A percentile compares a stretch with the other conserved stretches of the same genome.
These are phyloP conservation scores for Monopterus albus DNA, from an alignment of 2,113 vertebrate species.

Conservation along the genomic window DNA sequence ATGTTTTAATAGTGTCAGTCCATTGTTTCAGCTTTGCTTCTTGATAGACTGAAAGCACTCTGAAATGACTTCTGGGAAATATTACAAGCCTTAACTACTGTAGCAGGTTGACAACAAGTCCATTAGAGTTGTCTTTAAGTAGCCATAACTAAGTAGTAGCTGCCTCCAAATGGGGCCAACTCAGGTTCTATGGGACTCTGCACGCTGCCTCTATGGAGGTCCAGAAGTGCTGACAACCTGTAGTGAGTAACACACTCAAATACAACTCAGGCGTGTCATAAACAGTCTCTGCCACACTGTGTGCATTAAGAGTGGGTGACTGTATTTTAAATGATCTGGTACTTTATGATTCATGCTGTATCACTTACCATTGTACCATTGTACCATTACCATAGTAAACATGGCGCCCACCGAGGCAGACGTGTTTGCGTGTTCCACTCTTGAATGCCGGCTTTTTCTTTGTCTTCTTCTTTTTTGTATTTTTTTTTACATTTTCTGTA, in stretches of 20 bases:
- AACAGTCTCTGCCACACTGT: neutral
- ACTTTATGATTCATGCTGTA: too few species aligned
- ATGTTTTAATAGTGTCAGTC: constrained; percentile 19
- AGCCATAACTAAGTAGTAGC: constrained; percentile 66
- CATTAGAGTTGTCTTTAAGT: constrained; percentile 62
- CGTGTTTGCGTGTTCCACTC: too few species aligned
- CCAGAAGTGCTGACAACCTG: constrained; percentile 3
- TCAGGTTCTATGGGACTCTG: constrained; percentile 27
- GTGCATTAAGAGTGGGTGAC: neutral
- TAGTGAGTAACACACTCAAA: neutral
- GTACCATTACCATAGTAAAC: too few species aligned
- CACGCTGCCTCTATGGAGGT: neutral
- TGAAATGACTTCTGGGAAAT: constrained; percentile 34
- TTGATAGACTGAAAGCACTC: constrained; percentile 29
- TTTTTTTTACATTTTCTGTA: too few species aligned
- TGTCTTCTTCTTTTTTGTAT: too few species aligned
- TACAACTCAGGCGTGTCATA: constrained; percentile 4
- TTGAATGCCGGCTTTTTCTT: too few species aligned
- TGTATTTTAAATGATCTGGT: neutral
- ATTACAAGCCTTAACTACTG: constrained; percentile 64
- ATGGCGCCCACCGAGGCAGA: too few species aligned
- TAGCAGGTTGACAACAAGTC: constrained; percentile 34
- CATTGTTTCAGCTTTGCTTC: constrained; percentile 39
- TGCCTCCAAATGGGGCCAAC: constrained; percentile 18
- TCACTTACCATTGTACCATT: too few species aligned